Conservation (phyloP, 35 echinoderm and acorn worm species). For the Apostichopus californicus region DNA sequence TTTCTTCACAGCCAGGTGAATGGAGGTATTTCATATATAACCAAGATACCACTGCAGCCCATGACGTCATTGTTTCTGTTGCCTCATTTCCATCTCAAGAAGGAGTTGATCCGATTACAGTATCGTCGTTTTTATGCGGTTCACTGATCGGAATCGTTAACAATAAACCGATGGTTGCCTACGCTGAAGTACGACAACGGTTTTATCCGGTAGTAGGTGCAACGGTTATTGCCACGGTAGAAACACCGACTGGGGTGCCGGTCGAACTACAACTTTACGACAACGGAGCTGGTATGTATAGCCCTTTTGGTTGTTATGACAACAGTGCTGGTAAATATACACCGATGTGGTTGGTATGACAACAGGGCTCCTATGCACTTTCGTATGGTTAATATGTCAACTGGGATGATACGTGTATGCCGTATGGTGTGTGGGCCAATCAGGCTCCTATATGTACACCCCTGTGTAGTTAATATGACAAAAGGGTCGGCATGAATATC, state of each 20-base stretch:
- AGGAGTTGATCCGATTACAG: slow-evolving; percentile 13
- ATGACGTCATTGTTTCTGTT: slow-evolving; percentile 17
- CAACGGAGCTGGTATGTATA: slow-evolving; percentile 41
- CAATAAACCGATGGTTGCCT: background rate
- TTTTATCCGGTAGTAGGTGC: slow-evolving; percentile 23
- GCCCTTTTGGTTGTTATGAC: no score
- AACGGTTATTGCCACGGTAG: slow-evolving; percentile 5
- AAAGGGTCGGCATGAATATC: no score
- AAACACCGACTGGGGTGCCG: background rate
- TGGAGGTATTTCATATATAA: slow-evolving; percentile 43
- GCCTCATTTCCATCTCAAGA: background rate
- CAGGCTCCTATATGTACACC: no score
- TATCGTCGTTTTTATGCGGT: slow-evolving; percentile 16
- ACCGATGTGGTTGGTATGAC: no score
- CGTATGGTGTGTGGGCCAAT: no score
- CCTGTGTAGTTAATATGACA: no score
- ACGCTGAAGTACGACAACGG: slow-evolving; percentile 39
- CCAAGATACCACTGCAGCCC: background rate
- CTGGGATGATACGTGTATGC: no score
- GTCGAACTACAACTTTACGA: slow-evolving; percentile 21
- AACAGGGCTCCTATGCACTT: no score
- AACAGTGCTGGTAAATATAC: no score
- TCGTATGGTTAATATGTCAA: no score
- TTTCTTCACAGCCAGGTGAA: slow-evolving; percentile 1
- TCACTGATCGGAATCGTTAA: background rate